Conservation (phyloP, 2,797 vertebrate species). For the Crocodylus rhombifer region DNA sequence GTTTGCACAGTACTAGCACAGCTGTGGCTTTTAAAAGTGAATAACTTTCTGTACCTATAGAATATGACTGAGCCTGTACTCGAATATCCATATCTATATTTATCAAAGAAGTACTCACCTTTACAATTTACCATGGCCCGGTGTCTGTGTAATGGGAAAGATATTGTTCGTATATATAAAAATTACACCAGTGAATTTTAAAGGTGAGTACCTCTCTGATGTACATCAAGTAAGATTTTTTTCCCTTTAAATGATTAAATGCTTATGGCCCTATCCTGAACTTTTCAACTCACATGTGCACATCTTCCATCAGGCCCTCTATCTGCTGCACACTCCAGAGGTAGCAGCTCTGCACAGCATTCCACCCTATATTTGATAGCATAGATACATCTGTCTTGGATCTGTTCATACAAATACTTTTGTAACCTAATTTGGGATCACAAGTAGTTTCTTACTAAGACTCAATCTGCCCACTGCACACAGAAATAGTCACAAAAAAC, state of each 20-base stretch:
- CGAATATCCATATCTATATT: background rate
- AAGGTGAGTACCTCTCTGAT: background rate
- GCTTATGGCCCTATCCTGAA: conserved; percentile 55
- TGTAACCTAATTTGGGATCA: background rate
- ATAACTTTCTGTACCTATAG: background rate
- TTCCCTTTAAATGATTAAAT: conserved; percentile 25
- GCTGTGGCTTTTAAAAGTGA: background rate
- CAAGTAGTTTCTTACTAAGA: conserved; percentile 5
- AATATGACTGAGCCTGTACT: background rate
- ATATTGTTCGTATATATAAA: too few relatives aligned
- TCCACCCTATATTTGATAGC: background rate
- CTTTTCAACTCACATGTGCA: conserved; percentile 62
- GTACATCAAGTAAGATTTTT: background rate
- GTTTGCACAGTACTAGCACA: background rate
- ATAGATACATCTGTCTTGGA: background rate
- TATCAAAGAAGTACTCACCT: too few relatives aligned
- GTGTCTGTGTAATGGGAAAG: too few relatives aligned
- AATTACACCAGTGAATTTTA: background rate
- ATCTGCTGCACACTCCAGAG: background rate
- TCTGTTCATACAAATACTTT: background rate
- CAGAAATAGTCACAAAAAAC: background rate
- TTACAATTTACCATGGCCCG: too few relatives aligned
- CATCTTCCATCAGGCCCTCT: background rate
- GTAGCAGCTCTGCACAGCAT: background rate
- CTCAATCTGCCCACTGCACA: background rate